Evolutionary conservation across 2,113 vertebrate species (phyloP).

Genomic region (Microcebus ravelobensis): DNA sequence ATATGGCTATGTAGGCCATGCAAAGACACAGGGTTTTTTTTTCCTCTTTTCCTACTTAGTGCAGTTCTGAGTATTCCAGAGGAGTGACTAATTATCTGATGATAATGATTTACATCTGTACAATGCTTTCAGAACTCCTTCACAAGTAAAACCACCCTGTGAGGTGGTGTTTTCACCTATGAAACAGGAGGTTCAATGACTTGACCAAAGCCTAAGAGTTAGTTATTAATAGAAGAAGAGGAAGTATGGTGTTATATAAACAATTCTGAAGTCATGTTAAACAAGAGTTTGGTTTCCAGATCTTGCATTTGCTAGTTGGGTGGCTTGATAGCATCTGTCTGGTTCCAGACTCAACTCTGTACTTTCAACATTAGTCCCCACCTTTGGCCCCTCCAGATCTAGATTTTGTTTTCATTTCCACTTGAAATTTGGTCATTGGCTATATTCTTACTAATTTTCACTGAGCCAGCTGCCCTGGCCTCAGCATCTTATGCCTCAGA

Average conservation of each 20-base stretch:
- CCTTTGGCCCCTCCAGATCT: background rate
- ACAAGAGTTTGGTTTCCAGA: background rate
- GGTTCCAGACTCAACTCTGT: background rate
- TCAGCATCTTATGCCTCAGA: background rate
- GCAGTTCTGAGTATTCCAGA: background rate
- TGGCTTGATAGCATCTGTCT: background rate
- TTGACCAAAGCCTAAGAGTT: background rate
- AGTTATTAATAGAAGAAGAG: background rate
- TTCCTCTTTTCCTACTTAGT: background rate
- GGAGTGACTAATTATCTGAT: slow-evolving; percentile 6
- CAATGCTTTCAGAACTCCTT: background rate
- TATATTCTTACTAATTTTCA: background rate
- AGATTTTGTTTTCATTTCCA: background rate
- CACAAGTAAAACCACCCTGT: background rate
- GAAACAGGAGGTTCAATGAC: background rate
- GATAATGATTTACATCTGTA: slow-evolving; percentile 1
- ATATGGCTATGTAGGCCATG: background rate
- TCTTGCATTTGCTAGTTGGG: background rate
- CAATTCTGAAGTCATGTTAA: background rate
- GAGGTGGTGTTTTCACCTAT: background rate
- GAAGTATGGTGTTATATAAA: background rate
- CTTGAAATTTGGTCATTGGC: background rate
- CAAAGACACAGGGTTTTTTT: background rate
- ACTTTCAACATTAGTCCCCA: background rate
- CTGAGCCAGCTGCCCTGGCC: background rate